Evolutionary conservation across 2,888 invertebrate genomes (phyloP).

Genomic region (Eucriotettix oculatus): DNA sequence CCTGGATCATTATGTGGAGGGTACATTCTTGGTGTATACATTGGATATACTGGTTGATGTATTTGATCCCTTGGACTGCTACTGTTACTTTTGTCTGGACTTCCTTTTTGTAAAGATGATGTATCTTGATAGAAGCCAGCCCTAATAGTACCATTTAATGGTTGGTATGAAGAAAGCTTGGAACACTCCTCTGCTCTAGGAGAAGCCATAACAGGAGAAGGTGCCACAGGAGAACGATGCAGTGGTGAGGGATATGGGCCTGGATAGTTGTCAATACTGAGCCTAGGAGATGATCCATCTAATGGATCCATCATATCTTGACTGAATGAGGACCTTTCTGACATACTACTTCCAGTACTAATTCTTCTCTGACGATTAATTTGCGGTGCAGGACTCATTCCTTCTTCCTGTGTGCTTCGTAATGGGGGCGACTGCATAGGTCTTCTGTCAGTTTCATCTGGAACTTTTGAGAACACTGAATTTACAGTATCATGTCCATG

Average conservation of each 20-base stretch:
- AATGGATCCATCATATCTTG: conserved; percentile 28
- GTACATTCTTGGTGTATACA: conserved; percentile 7
- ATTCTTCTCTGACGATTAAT: conserved; percentile 44
- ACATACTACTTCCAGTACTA: conserved; percentile 64
- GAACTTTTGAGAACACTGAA: conserved; percentile 23
- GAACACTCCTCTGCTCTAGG: conserved; percentile 51
- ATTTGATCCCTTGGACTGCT: conserved; percentile 8
- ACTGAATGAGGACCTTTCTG: conserved; percentile 61
- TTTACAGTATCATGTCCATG: conserved; percentile 22
- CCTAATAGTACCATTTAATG: conserved; percentile 65
- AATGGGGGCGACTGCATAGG: conserved; percentile 13
- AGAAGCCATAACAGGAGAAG: conserved; percentile 37
- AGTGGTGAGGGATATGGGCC: conserved; percentile 58
- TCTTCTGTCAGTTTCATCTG: conserved; percentile 19
- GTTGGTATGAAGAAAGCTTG: conserved; percentile 48
- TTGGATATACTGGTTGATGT: conserved; percentile 6
- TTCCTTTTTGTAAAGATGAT: conserved; percentile 16
- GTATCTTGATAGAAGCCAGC: conserved; percentile 83
- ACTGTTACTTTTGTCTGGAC: conserved; percentile 17
- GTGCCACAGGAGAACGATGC: conserved; percentile 44
- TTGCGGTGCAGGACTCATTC: conserved; percentile 8
- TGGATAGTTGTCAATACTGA: conserved; percentile 37
- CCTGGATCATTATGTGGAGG: conserved; percentile 8
- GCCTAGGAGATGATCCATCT: conserved; percentile 19
- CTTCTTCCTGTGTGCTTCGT: background rate